Evolutionary conservation across 2,797 vertebrate genomes (phyloP), one percentile per base, ranked within the genome.

Genomic region (Tamandua tetradactyla): DNA sequence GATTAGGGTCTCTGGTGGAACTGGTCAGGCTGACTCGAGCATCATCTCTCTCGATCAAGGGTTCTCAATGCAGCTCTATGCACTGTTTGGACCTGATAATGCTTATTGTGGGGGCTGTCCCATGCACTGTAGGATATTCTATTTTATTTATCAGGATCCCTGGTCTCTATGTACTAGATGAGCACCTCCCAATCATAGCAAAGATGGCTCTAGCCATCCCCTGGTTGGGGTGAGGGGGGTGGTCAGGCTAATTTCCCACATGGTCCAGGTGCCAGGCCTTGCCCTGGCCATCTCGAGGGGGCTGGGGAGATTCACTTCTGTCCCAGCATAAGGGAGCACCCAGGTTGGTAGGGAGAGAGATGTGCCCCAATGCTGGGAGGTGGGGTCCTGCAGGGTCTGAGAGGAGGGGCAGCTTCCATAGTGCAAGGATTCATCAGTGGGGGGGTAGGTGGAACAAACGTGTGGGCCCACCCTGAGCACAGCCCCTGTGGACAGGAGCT

Each of bases 361-460:
- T 0, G 2, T 1, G 66, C 18, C 11, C 61, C 4, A 40, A 47
- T 11, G 25, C 37, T n/a, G 40, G 49, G 27, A 9, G 40, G 2
- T 37, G 5, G 23, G 42, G 47, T 15, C 68, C 20, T 47, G 32
- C 0, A 18, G n/a, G 18, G 12, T 40, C 69, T 27, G 27, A 27
- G 86, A 75, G 27, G 44, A 57, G 25, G n/a, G 35, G 57, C 55
- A 30, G 4, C 68, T 37, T 72, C 35, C 7, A 3, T 0, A 6
- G 37, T 69, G 61, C 71, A 25, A 22, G 49, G 25, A 42, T 37
- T 25, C 35, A 23, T 1, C 44, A 12, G 7, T 8, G 13, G 4
- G 14, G 7, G 11, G 13, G n/a, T n/a, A n/a, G n/a, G n/a, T n/a
- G n/a, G n/a, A n/a, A n/a, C n/a, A n/a, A n/a, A n/a, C n/a, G n/a